Evolutionary conservation across 2,113 vertebrate species (phyloP).

Genomic region (Crocuta crocuta): DNA sequence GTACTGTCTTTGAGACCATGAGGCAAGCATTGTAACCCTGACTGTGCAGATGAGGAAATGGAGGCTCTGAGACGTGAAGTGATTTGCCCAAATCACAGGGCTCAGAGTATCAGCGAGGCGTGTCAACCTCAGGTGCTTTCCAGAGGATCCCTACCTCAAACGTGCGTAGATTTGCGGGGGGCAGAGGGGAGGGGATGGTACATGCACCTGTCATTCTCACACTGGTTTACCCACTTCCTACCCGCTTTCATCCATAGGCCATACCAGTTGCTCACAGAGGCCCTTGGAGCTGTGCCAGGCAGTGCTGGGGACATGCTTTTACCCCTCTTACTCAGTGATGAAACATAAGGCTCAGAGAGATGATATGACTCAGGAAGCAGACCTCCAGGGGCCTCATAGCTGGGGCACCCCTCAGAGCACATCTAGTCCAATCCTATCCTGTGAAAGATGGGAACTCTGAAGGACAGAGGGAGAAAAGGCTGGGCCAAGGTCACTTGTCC

Average conservation of each 20-base stretch:
- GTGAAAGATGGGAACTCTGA: neutral
- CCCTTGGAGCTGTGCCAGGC: neutral
- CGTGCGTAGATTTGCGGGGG: neutral
- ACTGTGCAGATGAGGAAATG: neutral
- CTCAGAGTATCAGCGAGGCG: neutral
- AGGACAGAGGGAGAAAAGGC: neutral
- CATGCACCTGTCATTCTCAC: neutral
- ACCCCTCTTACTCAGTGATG: neutral
- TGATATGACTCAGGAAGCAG: neutral
- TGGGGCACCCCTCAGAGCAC: neutral
- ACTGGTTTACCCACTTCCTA: neutral
- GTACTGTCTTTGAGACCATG: neutral
- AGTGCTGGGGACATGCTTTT: neutral
- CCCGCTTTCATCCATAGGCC: neutral
- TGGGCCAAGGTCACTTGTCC: neutral
- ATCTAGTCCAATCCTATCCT: neutral
- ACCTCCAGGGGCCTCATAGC: neutral
- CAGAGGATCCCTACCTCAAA: neutral
- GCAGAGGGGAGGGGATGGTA: too few relatives aligned
- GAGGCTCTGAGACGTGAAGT: slow-evolving; percentile 1
- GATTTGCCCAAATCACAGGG: neutral
- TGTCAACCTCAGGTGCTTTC: neutral
- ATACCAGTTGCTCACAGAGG: neutral
- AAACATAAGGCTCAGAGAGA: neutral
- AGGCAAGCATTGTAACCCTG: neutral